Evolutionary conservation across 2,797 vertebrate genomes (phyloP).

Genomic region (Channa striata): DNA sequence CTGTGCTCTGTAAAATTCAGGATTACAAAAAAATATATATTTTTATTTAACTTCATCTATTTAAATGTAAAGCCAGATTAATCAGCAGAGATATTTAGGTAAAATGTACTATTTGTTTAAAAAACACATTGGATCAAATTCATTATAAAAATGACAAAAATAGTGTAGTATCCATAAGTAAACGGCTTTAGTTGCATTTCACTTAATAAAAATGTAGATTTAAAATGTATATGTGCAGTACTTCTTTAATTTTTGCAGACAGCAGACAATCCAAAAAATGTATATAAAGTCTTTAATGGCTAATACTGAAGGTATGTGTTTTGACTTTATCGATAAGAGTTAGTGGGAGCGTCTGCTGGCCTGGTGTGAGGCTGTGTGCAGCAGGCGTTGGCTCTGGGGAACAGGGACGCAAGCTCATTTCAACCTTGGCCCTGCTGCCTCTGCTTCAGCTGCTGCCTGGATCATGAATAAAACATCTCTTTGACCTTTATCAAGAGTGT

Average conservation of each 20-base stretch:
- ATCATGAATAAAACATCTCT: constrained; percentile 86
- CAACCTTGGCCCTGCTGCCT: constrained; percentile 82
- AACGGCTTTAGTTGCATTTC: constrained; percentile 8
- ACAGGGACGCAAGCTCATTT: constrained; percentile 75
- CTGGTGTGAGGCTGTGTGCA: constrained; percentile 62
- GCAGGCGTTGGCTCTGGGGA: constrained; percentile 64
- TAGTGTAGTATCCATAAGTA: background rate
- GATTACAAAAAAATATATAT: constrained; percentile 20
- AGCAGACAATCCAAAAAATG: constrained; percentile 18
- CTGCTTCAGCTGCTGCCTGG: constrained; percentile 62
- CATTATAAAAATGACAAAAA: background rate
- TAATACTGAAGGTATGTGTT: constrained; percentile 36
- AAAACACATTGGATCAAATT: constrained; percentile 4
- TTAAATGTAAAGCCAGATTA: constrained; percentile 23
- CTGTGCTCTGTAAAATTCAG: constrained; percentile 25
- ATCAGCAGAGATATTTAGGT: constrained; percentile 18
- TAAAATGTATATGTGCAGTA: constrained; percentile 9
- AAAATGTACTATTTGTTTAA: constrained; percentile 25
- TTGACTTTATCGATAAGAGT: constrained; percentile 72
- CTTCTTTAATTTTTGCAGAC: constrained; percentile 21
- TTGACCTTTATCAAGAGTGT: constrained; percentile 85
- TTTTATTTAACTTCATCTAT: constrained; percentile 24
- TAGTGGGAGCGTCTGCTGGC: constrained; percentile 57
- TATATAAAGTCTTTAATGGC: constrained; percentile 58
- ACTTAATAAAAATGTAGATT: constrained; percentile 20